These are phyloP conservation scores for Acanthosepion pharaonis DNA, from an alignment of 2,888 invertebrate genomes.

Conservation along the genomic window DNA sequence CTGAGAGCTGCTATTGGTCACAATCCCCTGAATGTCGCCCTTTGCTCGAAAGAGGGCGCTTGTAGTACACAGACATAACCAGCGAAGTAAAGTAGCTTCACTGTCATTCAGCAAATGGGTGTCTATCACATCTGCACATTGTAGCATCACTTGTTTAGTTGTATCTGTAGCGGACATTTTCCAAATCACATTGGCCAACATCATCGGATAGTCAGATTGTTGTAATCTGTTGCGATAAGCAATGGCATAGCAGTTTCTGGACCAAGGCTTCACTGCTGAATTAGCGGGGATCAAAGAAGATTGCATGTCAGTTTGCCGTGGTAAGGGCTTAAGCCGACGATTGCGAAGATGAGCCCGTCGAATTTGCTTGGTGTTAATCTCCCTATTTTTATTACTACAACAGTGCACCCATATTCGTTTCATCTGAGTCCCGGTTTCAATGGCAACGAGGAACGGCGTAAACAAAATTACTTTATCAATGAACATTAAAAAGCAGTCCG, in stretches of 20 bases:
- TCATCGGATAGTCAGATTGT: background rate
- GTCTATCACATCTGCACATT: background rate
- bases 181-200: background rate
- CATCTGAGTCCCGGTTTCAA: background rate
- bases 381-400: background rate
- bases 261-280: background rate
- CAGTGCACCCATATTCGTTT: background rate
- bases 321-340: too few species aligned
- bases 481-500: background rate
- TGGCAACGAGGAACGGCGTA: background rate
- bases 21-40: conserved; percentile 24
- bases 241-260: background rate
- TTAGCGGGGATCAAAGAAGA: background rate
- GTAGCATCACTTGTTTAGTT: background rate
- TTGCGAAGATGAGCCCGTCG: background rate
- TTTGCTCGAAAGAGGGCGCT: background rate
- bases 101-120: background rate
- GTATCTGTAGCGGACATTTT: background rate
- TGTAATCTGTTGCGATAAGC: background rate
- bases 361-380: too few species aligned
- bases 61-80: conserved; percentile 33
- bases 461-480: conserved; percentile 13
- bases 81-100: background rate
- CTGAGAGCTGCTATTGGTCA: background rate
- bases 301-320: background rate